These are phyloP conservation scores for Orbicella faveolata DNA, from an alignment of 64 coral and sea anemone species.

Conservation along the genomic window DNA sequence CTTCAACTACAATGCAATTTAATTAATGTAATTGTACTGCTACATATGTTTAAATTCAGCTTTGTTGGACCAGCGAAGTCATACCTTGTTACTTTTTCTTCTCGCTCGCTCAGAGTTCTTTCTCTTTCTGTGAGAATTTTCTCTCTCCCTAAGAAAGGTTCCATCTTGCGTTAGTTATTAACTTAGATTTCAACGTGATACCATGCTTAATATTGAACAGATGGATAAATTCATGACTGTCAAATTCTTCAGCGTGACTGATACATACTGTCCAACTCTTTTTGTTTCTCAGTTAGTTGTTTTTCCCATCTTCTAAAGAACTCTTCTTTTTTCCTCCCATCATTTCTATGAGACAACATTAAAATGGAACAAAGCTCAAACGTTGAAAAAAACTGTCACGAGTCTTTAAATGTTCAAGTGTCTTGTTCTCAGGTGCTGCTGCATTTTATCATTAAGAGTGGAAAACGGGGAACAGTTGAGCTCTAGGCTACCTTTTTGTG, in stretches of 20 bases:
- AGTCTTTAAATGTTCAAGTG: too few relatives aligned
- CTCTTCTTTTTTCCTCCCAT: conserved; percentile 74
- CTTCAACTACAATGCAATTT: too few relatives aligned
- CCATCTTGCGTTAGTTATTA: not conserved
- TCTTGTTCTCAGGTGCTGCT: not conserved
- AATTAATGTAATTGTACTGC: too few relatives aligned
- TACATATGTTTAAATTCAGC: not conserved
- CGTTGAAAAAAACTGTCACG: too few relatives aligned
- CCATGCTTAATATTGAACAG: not conserved
- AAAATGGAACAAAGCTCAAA: not conserved
- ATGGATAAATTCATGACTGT: not conserved
- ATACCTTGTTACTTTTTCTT: conserved; percentile 82
- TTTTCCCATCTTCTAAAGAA: conserved; percentile 83
- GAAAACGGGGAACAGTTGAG: too few relatives aligned
- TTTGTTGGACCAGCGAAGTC: not conserved
- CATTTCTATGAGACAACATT: conserved; percentile 18
- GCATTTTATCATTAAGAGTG: not conserved
- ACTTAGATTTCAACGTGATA: conserved; percentile 1
- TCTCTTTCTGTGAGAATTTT: conserved; percentile 62
- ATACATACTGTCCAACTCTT: conserved; percentile 84
- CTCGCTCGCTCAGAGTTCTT: conserved; percentile 70
- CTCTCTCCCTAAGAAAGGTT: conserved; percentile 46
- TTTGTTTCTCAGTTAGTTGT: conserved; percentile 77
- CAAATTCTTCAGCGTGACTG: not conserved
- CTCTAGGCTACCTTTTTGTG: too few relatives aligned